These are phyloP conservation scores for Onchidella celtica DNA, from an alignment of 2,888 invertebrate genomes.

Conservation along the genomic window DNA sequence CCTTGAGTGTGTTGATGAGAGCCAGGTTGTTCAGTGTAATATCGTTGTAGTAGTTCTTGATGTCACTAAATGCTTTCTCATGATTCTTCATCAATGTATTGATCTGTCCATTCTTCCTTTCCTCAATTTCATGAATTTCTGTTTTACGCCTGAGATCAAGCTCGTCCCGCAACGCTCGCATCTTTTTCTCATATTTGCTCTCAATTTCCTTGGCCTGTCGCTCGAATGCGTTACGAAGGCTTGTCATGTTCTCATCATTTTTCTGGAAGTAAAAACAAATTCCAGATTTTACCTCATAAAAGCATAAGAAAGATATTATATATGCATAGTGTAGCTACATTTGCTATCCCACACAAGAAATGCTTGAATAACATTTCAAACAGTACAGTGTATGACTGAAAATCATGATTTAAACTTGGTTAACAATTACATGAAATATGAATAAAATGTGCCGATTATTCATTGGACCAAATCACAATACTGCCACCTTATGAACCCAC, in stretches of 20 bases:
- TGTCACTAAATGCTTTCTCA: constrained; percentile 91
- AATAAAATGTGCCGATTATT: too few relatives aligned
- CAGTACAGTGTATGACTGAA: too few relatives aligned
- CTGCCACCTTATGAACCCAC: too few relatives aligned
- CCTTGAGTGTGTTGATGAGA: constrained; percentile 93
- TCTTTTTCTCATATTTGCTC: constrained; percentile 88
- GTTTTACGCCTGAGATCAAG: constrained; percentile 83
- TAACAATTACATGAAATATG: too few relatives aligned
- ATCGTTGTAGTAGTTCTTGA: constrained; percentile 97
- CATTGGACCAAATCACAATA: too few relatives aligned
- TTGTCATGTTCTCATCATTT: constrained; percentile 83
- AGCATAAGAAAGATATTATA: too few relatives aligned
- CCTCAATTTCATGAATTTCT: constrained; percentile 88
- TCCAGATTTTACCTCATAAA: too few relatives aligned
- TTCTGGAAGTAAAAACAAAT: constrained; percentile 70
- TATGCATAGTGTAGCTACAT: too few relatives aligned
- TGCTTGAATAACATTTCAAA: too few relatives aligned
- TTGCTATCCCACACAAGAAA: too few relatives aligned
- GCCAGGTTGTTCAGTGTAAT: constrained; percentile 95
- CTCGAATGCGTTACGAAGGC: constrained; percentile 85
- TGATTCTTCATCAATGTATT: constrained; percentile 89
- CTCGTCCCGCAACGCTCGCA: constrained; percentile 88
- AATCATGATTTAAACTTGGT: too few relatives aligned
- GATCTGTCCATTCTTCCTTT: constrained; percentile 93
- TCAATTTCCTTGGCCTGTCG: constrained; percentile 86